Conservation (phyloP, 2,888 invertebrate genomes). For the Cerastis leucographa region DNA sequence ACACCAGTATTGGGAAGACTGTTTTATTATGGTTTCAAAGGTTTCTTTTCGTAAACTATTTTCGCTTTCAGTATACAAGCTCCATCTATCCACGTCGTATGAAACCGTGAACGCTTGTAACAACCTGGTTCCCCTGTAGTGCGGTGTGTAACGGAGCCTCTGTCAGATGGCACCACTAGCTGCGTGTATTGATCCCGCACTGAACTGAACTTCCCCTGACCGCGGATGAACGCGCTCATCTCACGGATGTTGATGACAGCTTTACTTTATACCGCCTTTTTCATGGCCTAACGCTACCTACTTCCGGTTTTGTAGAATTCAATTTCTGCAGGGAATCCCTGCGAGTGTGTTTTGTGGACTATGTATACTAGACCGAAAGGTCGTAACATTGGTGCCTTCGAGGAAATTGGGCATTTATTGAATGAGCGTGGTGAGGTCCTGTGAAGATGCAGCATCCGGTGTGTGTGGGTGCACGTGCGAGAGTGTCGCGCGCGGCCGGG, state of each 20-base stretch:
- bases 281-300: conserved; percentile 47
- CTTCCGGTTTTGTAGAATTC: conserved; percentile 40
- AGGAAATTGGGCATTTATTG: not conserved
- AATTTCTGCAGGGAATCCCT: conserved; percentile 26
- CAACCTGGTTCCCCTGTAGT: not conserved
- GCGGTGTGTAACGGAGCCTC: not conserved
- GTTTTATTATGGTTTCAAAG: not conserved
- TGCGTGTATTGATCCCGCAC: conserved; percentile 52
- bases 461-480: conserved; percentile 51
- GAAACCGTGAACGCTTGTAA: conserved; percentile 14
- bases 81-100: conserved; percentile 47
- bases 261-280: conserved; percentile 56
- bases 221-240: conserved; percentile 48
- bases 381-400: conserved; percentile 1
- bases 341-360: conserved; percentile 47
- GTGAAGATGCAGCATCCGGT: conserved; percentile 31
- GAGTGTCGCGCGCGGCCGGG: conserved; percentile 66
- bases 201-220: conserved; percentile 41
- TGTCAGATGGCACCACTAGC: conserved; percentile 60
- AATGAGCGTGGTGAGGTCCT: conserved; percentile 35
- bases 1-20: not conserved
- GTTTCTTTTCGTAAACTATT: not conserved
- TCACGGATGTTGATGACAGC: conserved; percentile 57
- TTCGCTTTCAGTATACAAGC: conserved; percentile 15
- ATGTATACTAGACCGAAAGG: conserved; percentile 44